These are phyloP conservation scores for Nesogale talazaci DNA, from an alignment of 2,113 vertebrate species.

Conservation along the genomic window DNA sequence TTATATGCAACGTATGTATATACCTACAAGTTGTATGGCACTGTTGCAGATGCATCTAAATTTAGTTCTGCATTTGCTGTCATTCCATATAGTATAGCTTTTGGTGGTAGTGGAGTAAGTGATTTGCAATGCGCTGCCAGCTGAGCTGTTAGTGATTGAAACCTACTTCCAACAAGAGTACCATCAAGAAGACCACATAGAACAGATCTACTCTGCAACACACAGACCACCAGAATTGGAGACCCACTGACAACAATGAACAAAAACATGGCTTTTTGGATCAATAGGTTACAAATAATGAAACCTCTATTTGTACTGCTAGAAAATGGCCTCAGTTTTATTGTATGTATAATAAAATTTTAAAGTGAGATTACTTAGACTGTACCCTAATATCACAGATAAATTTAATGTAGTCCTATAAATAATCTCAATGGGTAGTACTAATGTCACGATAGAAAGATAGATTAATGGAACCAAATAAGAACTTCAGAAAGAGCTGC, in stretches of 20 bases:
- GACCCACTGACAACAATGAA: neutral
- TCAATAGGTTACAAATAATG: conserved; percentile 49
- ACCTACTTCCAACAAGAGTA: neutral
- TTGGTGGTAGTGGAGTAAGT: neutral
- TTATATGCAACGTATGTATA: neutral
- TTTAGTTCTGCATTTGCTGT: neutral
- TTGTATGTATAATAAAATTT: conserved; percentile 50
- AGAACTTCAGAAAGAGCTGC: conserved; percentile 23
- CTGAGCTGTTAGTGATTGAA: neutral
- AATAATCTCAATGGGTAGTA: conserved; percentile 23
- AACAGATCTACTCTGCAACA: neutral
- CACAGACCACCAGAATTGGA: neutral
- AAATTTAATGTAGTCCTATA: conserved; percentile 46
- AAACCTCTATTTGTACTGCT: conserved; percentile 22
- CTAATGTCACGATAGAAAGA: conserved; percentile 17
- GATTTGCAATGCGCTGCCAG: neutral
- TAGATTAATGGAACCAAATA: conserved; percentile 10
- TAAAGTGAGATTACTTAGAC: conserved; percentile 4
- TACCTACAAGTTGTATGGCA: neutral
- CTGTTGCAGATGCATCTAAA: neutral
- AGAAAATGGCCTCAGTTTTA: conserved; percentile 49
- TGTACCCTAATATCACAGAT: conserved; percentile 42
- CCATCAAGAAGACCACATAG: neutral
- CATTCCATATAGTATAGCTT: neutral
- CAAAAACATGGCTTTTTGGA: neutral